These are phyloP conservation scores for Athalia circularis DNA, from an alignment of 2,888 invertebrate species.

Conservation along the genomic window DNA sequence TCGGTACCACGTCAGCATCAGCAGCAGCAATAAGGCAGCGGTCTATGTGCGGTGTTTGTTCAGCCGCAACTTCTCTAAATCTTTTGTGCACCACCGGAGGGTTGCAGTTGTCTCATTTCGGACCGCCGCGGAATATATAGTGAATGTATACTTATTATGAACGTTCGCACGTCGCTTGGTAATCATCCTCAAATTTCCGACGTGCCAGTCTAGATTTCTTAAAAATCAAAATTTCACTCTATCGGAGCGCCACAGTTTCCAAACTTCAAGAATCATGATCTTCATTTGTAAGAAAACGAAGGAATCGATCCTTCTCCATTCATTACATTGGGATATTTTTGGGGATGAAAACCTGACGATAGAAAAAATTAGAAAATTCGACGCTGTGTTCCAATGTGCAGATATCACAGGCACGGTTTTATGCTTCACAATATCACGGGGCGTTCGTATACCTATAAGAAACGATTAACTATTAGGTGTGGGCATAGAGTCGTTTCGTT, in stretches of 20 bases:
- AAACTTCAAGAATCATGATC: no score
- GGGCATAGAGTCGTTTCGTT: slow-evolving; percentile 64
- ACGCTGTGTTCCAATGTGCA: no score
- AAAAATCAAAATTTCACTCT: background rate
- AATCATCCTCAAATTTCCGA: background rate
- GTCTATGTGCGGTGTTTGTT: slow-evolving; percentile 69
- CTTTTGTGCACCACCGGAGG: slow-evolving; percentile 68
- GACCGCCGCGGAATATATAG: background rate
- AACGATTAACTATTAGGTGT: slow-evolving; percentile 38
- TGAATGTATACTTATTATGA: no score
- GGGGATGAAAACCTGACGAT: no score
- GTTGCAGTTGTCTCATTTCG: slow-evolving; percentile 59
- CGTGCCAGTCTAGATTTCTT: background rate
- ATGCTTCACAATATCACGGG: background rate
- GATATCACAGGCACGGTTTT: background rate
- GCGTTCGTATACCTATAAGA: background rate
- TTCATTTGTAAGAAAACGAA: no score
- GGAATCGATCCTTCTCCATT: no score
- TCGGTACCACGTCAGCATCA: no score
- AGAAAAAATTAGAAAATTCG: no score
- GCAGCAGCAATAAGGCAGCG: slow-evolving; percentile 55
- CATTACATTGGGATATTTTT: no score
- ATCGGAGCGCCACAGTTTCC: no score
- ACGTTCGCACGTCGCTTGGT: background rate
- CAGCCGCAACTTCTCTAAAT: slow-evolving; percentile 74